Evolutionary conservation across 2,113 vertebrate genomes (phyloP).

Genomic region (Ctenodactylus gundi): DNA sequence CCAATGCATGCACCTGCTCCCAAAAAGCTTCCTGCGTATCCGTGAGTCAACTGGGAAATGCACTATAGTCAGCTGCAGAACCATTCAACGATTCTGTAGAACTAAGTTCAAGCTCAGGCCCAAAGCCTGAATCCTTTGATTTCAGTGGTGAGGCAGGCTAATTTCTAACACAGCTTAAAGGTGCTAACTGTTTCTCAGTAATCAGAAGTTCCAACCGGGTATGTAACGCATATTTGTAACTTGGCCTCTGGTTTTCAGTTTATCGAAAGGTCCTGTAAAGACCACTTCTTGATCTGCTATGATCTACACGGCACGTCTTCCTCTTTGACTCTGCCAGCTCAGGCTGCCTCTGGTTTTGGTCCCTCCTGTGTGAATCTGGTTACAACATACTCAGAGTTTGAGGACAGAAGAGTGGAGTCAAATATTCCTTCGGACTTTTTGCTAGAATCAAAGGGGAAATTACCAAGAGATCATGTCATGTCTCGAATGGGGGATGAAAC

Average conservation of each 20-base stretch:
- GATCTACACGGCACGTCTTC: background rate
- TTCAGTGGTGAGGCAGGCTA: background rate
- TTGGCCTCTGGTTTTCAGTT: background rate
- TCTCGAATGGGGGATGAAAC: background rate
- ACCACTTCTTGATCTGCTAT: background rate
- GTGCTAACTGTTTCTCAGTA: background rate
- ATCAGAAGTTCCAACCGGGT: background rate
- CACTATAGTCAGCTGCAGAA: background rate
- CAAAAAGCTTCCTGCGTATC: background rate
- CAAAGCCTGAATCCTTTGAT: background rate
- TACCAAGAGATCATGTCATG: background rate
- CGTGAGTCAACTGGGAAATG: background rate
- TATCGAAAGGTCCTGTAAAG: background rate
- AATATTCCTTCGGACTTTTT: background rate
- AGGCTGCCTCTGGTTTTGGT: background rate
- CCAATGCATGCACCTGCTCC: background rate
- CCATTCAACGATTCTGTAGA: background rate
- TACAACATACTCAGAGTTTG: background rate
- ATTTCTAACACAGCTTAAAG: background rate
- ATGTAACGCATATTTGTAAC: background rate
- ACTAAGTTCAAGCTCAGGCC: background rate
- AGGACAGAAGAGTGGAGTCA: background rate
- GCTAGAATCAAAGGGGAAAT: background rate
- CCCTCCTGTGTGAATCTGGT: background rate
- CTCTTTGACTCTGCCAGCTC: background rate